Percentiles rank a stretch among this genome's conserved stretches.
Evolutionary conservation across 2,113 vertebrate species (phyloP).

Genomic region (Trogon melanurus): DNA sequence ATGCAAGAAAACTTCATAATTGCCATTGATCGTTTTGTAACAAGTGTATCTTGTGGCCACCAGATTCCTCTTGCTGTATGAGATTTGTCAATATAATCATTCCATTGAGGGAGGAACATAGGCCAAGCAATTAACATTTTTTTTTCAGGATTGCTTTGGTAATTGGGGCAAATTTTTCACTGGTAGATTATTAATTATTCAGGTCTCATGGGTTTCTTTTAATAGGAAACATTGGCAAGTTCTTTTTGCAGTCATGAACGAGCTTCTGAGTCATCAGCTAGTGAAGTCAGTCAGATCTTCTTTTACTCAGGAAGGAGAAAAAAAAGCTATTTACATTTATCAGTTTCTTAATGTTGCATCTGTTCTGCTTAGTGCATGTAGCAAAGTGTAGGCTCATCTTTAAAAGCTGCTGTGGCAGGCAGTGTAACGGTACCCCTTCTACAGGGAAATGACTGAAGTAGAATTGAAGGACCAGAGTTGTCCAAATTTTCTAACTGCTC

Average conservation of each 20-base stretch:
- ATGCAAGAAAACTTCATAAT: slow-evolving; percentile 51
- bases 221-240: slow-evolving; percentile 6
- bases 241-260: not conserved
- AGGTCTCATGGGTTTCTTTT: slow-evolving; percentile 16
- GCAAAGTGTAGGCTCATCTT: not conserved
- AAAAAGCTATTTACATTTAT: not conserved
- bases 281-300: not conserved
- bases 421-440: not conserved
- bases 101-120: slow-evolving; percentile 41
- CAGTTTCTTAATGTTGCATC: not conserved
- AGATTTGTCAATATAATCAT: slow-evolving; percentile 57
- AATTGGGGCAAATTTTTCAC: slow-evolving; percentile 60
- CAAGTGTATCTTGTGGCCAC: slow-evolving; percentile 19
- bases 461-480: not conserved
- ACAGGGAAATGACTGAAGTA: not conserved
- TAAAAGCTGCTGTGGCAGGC: not conserved
- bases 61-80: slow-evolving; percentile 21
- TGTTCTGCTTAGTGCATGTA: not conserved
- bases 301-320: not conserved
- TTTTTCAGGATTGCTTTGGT: slow-evolving; percentile 13
- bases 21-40: slow-evolving; percentile 55
- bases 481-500: not conserved
- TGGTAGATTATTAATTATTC: slow-evolving; percentile 64
- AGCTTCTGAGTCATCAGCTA: slow-evolving; percentile 8
- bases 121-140: slow-evolving; percentile 61